Evolutionary conservation across 2,797 vertebrate species (phyloP), one percentile per base, ranked within the genome.

Genomic region (Carduelis carduelis): DNA sequence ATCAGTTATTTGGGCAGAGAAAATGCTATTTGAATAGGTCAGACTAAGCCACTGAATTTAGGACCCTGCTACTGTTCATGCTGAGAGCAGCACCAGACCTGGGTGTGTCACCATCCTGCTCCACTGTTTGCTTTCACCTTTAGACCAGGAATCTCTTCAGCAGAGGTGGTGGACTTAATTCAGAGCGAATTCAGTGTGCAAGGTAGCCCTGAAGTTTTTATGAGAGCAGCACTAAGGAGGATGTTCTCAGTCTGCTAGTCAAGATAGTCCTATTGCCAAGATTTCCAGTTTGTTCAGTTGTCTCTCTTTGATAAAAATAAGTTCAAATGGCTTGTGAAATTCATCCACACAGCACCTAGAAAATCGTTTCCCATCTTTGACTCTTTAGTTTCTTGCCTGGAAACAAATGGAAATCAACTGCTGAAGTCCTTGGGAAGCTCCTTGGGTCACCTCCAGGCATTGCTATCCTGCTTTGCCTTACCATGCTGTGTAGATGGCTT

Each of bases 1-100:
- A 97, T 97, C 96, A 95, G 90, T 97, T 97, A 97, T 96, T 96
- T 91, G 87, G 77, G 90, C 91, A 96, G 80, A 96, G 90, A 97
- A 98, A 97, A 96, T 96, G 69, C 93, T 89, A 17, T 89, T 96
- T 92, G 69, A 95, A 95, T 85, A 90, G 82, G 90, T 90, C 78
- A 80, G 66, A 69, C 44, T 89, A 91, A 93, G 76, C 68, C 64
- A 30, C 74, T 90, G 91, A 79, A 53, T 96, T 93, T 93, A 87
- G 89, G 78, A 41, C 60, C n/a, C 34, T 47, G 93, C 94, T 96
- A 95, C 96, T 93, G 93, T 95, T 87, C 66, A 12, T 84, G 80
- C 63, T 20, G 63, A 74, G 74, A 88, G 80, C 80, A 74, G 83
- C 56, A 22, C 24, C 41, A 77, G 60, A 61, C 43, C 77, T 59